A percentile compares a stretch with the other conserved stretches of the same genome.
These are phyloP conservation scores for Eulemur mongoz DNA, from an alignment of 2,797 vertebrate species.

Conservation along the genomic window DNA sequence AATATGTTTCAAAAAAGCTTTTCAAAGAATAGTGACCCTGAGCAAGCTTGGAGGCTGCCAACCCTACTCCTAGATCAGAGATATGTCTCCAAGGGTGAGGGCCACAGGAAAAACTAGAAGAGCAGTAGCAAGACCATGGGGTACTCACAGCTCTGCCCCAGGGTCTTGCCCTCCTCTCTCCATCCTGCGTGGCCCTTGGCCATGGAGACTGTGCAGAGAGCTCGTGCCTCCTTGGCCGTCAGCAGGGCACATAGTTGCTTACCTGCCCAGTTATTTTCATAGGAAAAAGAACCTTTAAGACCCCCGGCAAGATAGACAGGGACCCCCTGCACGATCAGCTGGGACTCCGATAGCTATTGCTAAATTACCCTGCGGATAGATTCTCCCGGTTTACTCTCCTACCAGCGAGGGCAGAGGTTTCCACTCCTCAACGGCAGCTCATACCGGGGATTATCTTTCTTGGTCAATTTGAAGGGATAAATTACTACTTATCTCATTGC, in stretches of 20 bases:
- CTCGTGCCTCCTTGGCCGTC: neutral
- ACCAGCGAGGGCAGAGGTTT: neutral
- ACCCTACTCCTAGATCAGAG: neutral
- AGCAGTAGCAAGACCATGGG: rapidly evolving
- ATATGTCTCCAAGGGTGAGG: rapidly evolving
- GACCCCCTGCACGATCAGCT: neutral
- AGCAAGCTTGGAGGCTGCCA: neutral
- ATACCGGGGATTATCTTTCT: neutral
- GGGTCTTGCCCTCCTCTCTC: neutral
- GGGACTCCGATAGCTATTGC: neutral
- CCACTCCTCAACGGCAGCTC: neutral
- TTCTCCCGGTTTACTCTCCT: neutral
- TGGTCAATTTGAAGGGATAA: neutral
- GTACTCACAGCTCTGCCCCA: too few relatives aligned
- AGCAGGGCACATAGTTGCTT: neutral
- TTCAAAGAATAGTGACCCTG: neutral
- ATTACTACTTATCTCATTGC: too few relatives aligned
- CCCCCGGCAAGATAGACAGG: neutral
- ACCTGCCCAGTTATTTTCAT: neutral
- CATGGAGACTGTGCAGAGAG: rapidly evolving
- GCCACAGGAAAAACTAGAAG: too few relatives aligned
- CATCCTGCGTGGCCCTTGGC: too few relatives aligned
- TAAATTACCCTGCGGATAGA: neutral
- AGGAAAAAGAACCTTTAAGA: neutral
- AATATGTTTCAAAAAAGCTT: neutral